Base-by-base conservation (phyloP, 2,797 vertebrate genomes). In the Hydrocynus forskahlii region DNA sequence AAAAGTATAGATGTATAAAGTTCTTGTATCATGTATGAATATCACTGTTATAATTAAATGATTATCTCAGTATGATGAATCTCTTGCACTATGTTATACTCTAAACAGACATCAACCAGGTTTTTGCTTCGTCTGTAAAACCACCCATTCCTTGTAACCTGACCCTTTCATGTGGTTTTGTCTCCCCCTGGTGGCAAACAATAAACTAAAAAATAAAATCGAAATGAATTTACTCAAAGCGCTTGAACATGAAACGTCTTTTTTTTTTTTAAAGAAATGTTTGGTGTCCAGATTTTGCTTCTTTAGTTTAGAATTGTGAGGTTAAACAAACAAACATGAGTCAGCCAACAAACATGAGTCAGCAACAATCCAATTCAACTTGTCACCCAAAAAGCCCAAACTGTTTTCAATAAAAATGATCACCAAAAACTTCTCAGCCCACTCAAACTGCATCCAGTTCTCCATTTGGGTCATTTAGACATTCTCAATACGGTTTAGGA, bases 131-230 rank as follows among this genome's bases (percentile, higher is more conserved):
- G 13, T 10, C 43, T 50, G 7, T 25, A 25, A 48, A 19, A 21
- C 9, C n/a, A 6, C 40, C 35, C 17, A 1, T 23, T 29, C 43
- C 0, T 50, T 9, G 54, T 52, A 71, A 25, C 5, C 48, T 38
- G 12, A 29, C 9, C 23, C 21, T 63, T 63, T 7, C 45, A 81
- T 78, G 55, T 87, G 76, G 81, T 85, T 88, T 84, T 93, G 92
- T 89, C 79, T 52, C 86, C 77, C 86, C 88, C 92, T 83, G 81
- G 89, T 92, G 92, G 87, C 70, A 72, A 75, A 25, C 2, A 71
- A 52, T 52, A 71, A 52, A 8, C 4, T 29, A 4, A 2, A 14
- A 43, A 4, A 19, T 21, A 48, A 14, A 57, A 82, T 40, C 19
- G 40, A 54, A 29, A 35, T 7, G 7, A 8, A 14, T 70, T 29